These are phyloP conservation scores for Chrysogorgia sp. DNA, from an alignment of 92 coral and sea anemone genomes.

Conservation along the genomic window DNA sequence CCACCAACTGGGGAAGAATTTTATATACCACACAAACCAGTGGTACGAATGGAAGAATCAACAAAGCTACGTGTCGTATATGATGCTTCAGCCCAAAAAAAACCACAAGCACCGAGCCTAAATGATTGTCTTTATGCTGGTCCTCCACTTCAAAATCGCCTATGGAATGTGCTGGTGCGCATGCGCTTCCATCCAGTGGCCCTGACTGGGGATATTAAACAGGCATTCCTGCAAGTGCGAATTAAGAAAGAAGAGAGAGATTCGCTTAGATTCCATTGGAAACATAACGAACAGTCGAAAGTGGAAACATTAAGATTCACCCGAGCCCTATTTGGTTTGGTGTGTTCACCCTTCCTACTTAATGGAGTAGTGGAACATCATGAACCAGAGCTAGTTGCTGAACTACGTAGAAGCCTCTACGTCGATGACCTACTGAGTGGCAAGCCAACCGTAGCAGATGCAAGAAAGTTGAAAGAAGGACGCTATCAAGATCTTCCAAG, in stretches of 20 bases:
- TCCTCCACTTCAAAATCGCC: not conserved
- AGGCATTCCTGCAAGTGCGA: slow-evolving; percentile 1
- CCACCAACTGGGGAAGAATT: too few relatives aligned
- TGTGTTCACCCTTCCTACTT: slow-evolving; percentile 1
- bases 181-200: slow-evolving; percentile 12
- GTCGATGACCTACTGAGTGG: too few relatives aligned
- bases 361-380: slow-evolving; percentile 1
- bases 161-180: slow-evolving; percentile 2
- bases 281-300: not conserved
- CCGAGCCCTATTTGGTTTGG: not conserved
- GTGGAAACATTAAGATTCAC: not conserved
- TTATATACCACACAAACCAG: too few relatives aligned
- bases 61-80: too few relatives aligned
- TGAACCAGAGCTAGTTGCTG: not conserved
- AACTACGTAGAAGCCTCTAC: too few relatives aligned
- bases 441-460: too few relatives aligned
- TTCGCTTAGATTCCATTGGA: slow-evolving; percentile 13
- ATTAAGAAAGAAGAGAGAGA: not conserved
- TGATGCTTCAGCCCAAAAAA: too few relatives aligned
- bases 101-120: too few relatives aligned
- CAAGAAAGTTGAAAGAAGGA: too few relatives aligned
- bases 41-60: too few relatives aligned
- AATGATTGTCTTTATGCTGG: too few relatives aligned
- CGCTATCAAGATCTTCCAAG: too few relatives aligned
- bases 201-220: slow-evolving; percentile 8